A percentile compares a stretch with the other conserved stretches of the same genome.
Conservation (phyloP, 2,797 vertebrate genomes). For the Eurystomus glaucurus region DNA sequence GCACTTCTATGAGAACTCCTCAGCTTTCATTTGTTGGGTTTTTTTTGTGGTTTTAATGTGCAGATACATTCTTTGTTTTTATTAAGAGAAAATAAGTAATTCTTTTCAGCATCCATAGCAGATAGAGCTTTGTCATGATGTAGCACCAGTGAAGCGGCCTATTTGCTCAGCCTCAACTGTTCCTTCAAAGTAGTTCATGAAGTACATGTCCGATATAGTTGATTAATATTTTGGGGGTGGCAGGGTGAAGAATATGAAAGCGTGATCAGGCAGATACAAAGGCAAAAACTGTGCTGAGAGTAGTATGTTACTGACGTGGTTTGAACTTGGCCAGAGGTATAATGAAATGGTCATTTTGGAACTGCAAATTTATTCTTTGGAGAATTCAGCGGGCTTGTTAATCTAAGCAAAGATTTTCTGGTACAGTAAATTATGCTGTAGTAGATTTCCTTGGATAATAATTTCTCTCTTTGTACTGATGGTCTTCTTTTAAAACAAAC, state of each 20-base stretch:
- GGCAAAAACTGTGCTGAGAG: not conserved
- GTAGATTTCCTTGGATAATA: not conserved
- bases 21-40: accelerated
- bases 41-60: not conserved
- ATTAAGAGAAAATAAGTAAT: not conserved
- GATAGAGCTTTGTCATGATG: not conserved
- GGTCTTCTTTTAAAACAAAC: too few species aligned
- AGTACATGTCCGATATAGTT: not conserved
- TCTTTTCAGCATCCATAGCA: not conserved
- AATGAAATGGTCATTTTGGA: not conserved
- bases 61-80: not conserved
- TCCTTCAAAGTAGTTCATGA: not conserved
- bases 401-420: not conserved
- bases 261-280: not conserved
- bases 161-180: not conserved
- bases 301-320: not conserved
- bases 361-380: not conserved
- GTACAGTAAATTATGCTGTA: not conserved
- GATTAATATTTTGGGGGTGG: not conserved
- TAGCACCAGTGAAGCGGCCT: not conserved
- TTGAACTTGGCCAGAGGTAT: not conserved
- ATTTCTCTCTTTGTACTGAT: not conserved
- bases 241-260: not conserved
- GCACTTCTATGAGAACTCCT: not conserved
- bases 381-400: not conserved